These are phyloP conservation scores for Biston betularia DNA, from an alignment of 2,888 invertebrate species.

Conservation along the genomic window DNA sequence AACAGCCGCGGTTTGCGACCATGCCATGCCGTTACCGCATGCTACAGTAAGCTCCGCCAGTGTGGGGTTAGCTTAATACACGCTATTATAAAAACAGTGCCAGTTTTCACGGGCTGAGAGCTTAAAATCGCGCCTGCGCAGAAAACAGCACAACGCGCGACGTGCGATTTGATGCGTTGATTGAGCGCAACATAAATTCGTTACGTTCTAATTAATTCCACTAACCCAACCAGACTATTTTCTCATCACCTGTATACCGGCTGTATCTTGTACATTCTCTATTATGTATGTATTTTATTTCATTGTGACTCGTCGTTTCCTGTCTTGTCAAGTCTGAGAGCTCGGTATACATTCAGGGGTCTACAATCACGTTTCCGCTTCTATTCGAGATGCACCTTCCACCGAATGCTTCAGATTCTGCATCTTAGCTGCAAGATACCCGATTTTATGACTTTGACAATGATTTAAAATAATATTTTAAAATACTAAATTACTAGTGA, in stretches of 20 bases:
- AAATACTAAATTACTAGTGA: no score
- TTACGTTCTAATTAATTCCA: constrained; percentile 55
- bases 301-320: background rate
- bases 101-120: background rate
- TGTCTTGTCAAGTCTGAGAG: background rate
- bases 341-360: no score
- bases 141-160: constrained; percentile 31
- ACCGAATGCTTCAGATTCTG: no score
- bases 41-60: no score
- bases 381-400: no score
- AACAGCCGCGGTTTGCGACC: no score
- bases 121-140: constrained; percentile 2
- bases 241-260: constrained; percentile 20
- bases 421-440: no score
- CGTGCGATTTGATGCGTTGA: constrained; percentile 49
- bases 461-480: no score
- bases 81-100: background rate
- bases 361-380: no score
- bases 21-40: no score
- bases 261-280: constrained; percentile 6
- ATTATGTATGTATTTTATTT: constrained; percentile 13
- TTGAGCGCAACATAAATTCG: constrained; percentile 51
- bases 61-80: no score
- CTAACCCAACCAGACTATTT: constrained; percentile 42
- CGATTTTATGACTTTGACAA: no score